phyloP scores from a whole-genome alignment of 2,888 invertebrate genomes.

The Barypeithes pellucidus region DNA sequence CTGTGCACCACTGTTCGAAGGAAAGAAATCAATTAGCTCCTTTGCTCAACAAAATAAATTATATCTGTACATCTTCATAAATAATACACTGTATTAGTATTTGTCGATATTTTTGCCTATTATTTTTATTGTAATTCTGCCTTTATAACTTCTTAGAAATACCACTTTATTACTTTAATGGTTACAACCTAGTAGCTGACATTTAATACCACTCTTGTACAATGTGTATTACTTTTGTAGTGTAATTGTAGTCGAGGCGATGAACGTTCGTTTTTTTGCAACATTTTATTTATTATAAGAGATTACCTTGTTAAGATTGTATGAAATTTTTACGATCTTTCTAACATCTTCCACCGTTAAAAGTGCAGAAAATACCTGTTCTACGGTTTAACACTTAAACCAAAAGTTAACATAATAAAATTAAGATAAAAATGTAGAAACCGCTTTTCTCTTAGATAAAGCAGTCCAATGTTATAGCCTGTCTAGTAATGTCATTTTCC shows the following conservation, averaged over 20 bases:
- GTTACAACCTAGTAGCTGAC: slow-evolving; percentile 36
- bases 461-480: too few relatives aligned
- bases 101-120: slow-evolving; percentile 40
- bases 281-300: slow-evolving; percentile 23
- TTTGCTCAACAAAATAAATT: slow-evolving; percentile 2
- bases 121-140: slow-evolving; percentile 37
- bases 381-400: too few relatives aligned
- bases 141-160: slow-evolving; percentile 37
- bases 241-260: slow-evolving; percentile 31
- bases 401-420: too few relatives aligned
- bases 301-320: slow-evolving; percentile 65
- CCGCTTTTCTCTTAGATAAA: too few relatives aligned
- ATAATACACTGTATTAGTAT: slow-evolving; percentile 30
- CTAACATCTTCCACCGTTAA: too few relatives aligned
- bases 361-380: too few relatives aligned
- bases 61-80: slow-evolving; percentile 30
- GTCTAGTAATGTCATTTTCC: too few relatives aligned
- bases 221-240: slow-evolving; percentile 30
- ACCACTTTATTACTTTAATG: slow-evolving; percentile 37
- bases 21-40: slow-evolving; percentile 2
- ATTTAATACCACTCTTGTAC: slow-evolving; percentile 24
- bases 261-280: slow-evolving; percentile 15
- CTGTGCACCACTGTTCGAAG: slow-evolving; percentile 4
- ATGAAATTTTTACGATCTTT: not conserved
- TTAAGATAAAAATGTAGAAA: too few relatives aligned